A percentile compares a stretch with the other conserved stretches of the same genome.
Evolutionary conservation across 2,888 invertebrate species (phyloP).

Genomic region (Alsophila aescularia): DNA sequence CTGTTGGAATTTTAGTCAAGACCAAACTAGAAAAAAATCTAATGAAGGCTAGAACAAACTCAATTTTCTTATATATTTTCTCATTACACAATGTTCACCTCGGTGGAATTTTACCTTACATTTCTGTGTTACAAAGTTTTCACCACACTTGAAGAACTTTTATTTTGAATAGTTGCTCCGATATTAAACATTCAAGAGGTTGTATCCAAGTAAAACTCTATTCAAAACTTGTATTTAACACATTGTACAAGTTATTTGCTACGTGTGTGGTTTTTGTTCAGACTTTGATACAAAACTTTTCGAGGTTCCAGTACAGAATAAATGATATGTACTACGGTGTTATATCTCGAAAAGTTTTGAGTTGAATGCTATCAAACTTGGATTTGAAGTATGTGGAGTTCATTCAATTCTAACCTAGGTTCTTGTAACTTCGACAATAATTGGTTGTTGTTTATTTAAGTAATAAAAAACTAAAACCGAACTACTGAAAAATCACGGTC

Average conservation of each 20-base stretch:
- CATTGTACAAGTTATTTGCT: constrained; percentile 1
- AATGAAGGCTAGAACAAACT: too few species aligned
- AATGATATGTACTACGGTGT: too few species aligned
- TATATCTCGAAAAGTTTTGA: background rate
- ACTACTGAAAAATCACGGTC: too few species aligned
- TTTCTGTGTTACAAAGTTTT: constrained; percentile 10
- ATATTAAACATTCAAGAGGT: constrained; percentile 22
- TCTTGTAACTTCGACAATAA: too few species aligned
- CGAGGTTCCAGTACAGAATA: background rate
- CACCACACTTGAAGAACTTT: constrained; percentile 2
- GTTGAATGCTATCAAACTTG: background rate
- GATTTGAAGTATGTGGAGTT: too few species aligned
- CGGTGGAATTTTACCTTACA: background rate
- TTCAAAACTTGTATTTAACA: constrained; percentile 12
- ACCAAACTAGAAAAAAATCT: too few species aligned
- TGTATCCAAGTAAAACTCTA: constrained; percentile 5
- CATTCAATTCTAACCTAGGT: too few species aligned
- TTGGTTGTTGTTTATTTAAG: too few species aligned
- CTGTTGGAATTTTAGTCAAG: too few species aligned
- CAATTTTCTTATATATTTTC: too few species aligned
- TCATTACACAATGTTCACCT: background rate
- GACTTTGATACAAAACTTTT: constrained; percentile 5
- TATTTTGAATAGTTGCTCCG: background rate
- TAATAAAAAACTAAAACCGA: too few species aligned
- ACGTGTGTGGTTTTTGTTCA: constrained; percentile 1